Base-by-base conservation (phyloP, 2,888 invertebrate genomes). In the Endotricha flammealis region DNA sequence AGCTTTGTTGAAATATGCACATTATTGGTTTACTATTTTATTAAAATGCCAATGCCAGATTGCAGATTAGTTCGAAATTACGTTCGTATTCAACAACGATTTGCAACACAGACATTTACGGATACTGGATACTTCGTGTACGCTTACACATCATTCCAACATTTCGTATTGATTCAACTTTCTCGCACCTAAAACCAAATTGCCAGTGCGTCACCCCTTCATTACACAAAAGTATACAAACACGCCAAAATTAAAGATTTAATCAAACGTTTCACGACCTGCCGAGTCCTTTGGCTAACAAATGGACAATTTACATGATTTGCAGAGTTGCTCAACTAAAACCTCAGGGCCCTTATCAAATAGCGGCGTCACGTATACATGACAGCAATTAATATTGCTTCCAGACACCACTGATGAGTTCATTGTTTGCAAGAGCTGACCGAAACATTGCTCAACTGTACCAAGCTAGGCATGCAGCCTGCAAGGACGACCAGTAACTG, bases 371-470 rank as follows among this genome's bases (percentile, higher is more conserved):
- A 57, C 54, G 53, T 58, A 44, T 42, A 45, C 51, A 58, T 53
- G 56, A 52, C 56, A 46, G 67, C 61, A 79, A 76, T 80, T 80
- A 78, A 78, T 71, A 72, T 69, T 68, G 60, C 70, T 60, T 61
- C 59, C 54, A 66, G 68, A 58, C 57, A 50, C 52, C 55, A 50
- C 44, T 71, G 79, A 75, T 79, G 82, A 75, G 79, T 78, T 75
- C 78, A 79, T 79, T 80, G 78, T 81, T 81, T 79, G 75, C 70
- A 65, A 71, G 74, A 65, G 60, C 46, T 54, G 62, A 69, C 71
- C 70, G 69, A 77, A 74, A 70, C 71, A 12, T 81, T 80, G 67
- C 77, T 57, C 65, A 79, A 81, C 57, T 46, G 52, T 53, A 63
- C 57, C 58, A 52, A 48, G 50, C 62, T 60, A 60, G 59, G 63